A percentile compares a stretch with the other conserved stretches of the same genome.
Conservation (phyloP, 2,797 vertebrate genomes). For the Myotis myotis region DNA sequence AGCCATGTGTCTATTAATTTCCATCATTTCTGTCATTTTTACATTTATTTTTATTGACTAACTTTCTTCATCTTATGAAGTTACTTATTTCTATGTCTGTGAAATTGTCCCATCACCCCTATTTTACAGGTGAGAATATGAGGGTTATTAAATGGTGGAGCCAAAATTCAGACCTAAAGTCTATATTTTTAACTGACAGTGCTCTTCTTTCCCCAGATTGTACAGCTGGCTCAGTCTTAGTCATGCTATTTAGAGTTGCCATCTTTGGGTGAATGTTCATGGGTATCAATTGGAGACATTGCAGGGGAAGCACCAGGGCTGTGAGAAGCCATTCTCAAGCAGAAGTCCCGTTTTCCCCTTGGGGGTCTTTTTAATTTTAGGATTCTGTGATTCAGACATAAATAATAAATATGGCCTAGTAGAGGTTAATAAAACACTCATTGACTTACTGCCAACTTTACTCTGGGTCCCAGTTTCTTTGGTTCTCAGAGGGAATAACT, state of each 20-base stretch:
- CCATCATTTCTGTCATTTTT: constrained; percentile 7
- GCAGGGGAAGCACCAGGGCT: background rate
- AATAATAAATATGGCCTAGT: constrained; percentile 18
- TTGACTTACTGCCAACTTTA: constrained; percentile 48
- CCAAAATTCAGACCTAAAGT: background rate
- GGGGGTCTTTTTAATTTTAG: background rate
- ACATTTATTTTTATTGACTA: constrained; percentile 4
- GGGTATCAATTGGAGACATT: background rate
- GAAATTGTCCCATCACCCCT: background rate
- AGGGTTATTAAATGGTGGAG: background rate
- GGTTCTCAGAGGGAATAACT: constrained; percentile 49
- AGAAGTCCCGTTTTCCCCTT: background rate
- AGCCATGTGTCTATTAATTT: background rate
- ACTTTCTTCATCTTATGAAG: background rate
- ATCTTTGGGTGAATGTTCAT: background rate
- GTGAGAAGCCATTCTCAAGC: background rate
- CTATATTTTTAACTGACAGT: background rate
- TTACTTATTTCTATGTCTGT: background rate
- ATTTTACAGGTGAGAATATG: background rate
- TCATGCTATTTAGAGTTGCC: background rate
- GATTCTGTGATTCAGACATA: background rate
- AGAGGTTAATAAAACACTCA: constrained; percentile 40
- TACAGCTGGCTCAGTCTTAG: background rate
- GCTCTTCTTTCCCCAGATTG: background rate
- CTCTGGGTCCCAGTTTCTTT: background rate